phyloP scores from a whole-genome alignment of 2,797 vertebrate species.

The Eremophila alpestris region DNA sequence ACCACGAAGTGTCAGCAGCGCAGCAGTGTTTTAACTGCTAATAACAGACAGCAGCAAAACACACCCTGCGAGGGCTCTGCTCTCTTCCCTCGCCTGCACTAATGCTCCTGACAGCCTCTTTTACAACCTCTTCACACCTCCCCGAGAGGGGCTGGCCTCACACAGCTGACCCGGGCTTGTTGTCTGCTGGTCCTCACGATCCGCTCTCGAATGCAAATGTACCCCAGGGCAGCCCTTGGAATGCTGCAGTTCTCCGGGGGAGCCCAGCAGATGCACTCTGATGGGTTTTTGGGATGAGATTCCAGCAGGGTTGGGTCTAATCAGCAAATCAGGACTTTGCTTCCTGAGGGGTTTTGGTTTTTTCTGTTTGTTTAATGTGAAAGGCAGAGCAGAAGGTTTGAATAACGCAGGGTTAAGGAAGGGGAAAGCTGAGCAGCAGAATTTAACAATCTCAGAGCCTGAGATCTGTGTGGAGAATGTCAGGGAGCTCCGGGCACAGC shows the following conservation, averaged over 20 bases:
- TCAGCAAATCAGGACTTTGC: constrained; percentile 26
- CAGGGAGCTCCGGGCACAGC: background rate
- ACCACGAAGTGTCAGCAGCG: background rate
- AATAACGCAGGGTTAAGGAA: background rate
- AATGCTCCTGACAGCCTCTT: background rate
- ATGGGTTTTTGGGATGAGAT: constrained; percentile 37
- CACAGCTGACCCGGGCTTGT: background rate
- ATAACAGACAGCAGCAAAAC: background rate
- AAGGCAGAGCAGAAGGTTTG: constrained; percentile 5
- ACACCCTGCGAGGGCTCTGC: background rate
- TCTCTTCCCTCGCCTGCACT: background rate
- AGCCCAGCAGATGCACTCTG: background rate
- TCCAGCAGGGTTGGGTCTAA: constrained; percentile 47
- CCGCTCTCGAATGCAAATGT: background rate
- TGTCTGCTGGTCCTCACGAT: background rate
- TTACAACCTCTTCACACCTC: background rate
- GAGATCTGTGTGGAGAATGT: accelerated
- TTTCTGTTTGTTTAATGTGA: constrained; percentile 25
- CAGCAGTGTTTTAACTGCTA: background rate
- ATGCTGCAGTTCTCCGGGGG: background rate
- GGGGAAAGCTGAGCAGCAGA: background rate
- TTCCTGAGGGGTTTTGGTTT: constrained; percentile 39
- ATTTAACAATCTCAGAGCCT: background rate
- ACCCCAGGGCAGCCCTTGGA: background rate
- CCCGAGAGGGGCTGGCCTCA: background rate